Conservation (phyloP, 2,113 vertebrate genomes). For the Proteles cristata region DNA sequence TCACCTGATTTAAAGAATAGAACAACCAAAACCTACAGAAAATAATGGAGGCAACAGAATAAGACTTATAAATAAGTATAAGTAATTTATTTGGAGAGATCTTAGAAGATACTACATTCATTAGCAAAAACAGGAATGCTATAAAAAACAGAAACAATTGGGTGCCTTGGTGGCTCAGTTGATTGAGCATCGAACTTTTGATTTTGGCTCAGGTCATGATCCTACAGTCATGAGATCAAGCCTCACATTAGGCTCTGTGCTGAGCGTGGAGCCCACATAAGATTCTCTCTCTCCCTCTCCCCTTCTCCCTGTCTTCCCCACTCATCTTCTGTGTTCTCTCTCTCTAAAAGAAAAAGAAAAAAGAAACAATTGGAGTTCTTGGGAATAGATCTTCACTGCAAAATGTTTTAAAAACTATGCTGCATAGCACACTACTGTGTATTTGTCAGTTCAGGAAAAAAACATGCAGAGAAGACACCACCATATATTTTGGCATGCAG, state of each 20-base stretch:
- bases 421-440: background rate
- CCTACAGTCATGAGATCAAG: too few relatives aligned
- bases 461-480: background rate
- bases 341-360: background rate
- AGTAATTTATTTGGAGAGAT: background rate
- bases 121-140: constrained; percentile 27
- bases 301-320: too few relatives aligned
- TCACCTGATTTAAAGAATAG: constrained; percentile 33
- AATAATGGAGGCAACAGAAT: background rate
- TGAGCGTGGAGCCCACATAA: too few relatives aligned
- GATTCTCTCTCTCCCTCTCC: too few relatives aligned
- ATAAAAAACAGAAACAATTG: background rate
- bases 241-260: too few relatives aligned
- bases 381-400: background rate
- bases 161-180: too few relatives aligned
- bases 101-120: background rate
- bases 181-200: too few relatives aligned
- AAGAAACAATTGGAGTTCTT: background rate
- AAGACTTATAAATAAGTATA: constrained; percentile 25
- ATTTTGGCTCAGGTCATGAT: too few relatives aligned
- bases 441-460: constrained; percentile 11
- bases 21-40: background rate
- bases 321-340: too few relatives aligned
- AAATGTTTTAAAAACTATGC: background rate
- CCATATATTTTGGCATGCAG: background rate